Conservation (phyloP, 2,797 vertebrate genomes). For the Okamejei kenojei region DNA sequence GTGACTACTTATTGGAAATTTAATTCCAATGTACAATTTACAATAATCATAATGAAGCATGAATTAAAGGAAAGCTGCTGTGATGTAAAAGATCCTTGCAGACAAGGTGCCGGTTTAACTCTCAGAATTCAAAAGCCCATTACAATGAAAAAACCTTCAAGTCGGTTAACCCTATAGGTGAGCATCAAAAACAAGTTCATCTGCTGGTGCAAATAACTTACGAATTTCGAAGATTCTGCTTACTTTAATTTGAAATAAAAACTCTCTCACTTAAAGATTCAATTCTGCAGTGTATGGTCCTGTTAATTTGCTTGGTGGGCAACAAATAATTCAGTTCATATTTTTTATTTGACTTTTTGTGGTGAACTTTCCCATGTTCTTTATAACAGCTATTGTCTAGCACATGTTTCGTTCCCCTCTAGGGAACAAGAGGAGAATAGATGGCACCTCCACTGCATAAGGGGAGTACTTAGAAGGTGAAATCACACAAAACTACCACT, state of each 20-base stretch:
- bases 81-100: not conserved
- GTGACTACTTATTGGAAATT: not conserved
- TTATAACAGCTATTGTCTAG: not conserved
- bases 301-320: not conserved
- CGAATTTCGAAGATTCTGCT: not conserved
- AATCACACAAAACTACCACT: not conserved
- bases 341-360: not conserved
- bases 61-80: slow-evolving; percentile 4
- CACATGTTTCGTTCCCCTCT: not conserved
- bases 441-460: not conserved
- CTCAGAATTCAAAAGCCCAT: not conserved
- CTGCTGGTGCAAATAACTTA: not conserved
- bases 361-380: not conserved
- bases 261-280: not conserved
- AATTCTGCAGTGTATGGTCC: not conserved
- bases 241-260: not conserved
- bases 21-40: not conserved
- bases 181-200: not conserved
- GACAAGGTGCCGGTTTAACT: too few species aligned
- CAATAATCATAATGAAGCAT: slow-evolving; percentile 14
- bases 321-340: not conserved
- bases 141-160: too few species aligned
- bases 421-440: not conserved
- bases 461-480: not conserved
- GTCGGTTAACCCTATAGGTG: not conserved